These are phyloP conservation scores for Lepus americanus DNA, from an alignment of 2,113 vertebrate species.

Conservation along the genomic window DNA sequence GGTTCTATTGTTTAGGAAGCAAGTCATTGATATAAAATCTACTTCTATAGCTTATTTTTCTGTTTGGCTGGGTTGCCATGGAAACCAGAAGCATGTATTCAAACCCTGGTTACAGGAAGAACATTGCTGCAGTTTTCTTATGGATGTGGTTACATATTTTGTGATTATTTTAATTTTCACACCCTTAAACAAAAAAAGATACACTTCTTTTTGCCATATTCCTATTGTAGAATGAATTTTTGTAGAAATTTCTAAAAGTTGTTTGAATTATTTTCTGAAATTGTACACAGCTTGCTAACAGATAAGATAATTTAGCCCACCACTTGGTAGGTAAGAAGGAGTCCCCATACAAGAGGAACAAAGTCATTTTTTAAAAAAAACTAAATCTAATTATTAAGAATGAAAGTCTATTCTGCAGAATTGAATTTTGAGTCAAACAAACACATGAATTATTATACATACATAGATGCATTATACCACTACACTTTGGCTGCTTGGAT, in stretches of 20 bases:
- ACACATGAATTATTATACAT: neutral
- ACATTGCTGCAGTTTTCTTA: constrained; percentile 71
- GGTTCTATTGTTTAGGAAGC: constrained; percentile 2
- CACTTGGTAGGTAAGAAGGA: neutral
- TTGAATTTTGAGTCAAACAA: constrained; percentile 36
- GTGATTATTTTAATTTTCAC: constrained; percentile 75
- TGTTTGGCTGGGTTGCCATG: constrained; percentile 82
- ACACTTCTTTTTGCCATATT: constrained; percentile 63
- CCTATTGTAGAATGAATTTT: constrained; percentile 52
- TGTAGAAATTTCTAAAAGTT: constrained; percentile 51
- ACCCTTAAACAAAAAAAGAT: constrained; percentile 39
- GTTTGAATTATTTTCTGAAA: constrained; percentile 28
- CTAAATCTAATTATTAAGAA: neutral
- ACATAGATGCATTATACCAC: neutral
- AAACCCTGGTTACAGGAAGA: constrained; percentile 77
- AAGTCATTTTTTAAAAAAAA: neutral
- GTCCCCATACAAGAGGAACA: neutral
- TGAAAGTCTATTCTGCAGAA: constrained; percentile 38
- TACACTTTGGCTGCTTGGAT: neutral
- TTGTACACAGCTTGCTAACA: neutral
- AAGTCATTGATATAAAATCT: constrained; percentile 65
- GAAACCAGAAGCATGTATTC: constrained; percentile 81
- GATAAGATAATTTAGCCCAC: constrained; percentile 53
- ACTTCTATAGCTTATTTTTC: constrained; percentile 69
- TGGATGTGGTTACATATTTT: constrained; percentile 69